Percentiles rank a stretch among this genome's conserved stretches.
These are phyloP conservation scores for Eupristina koningsbergeri DNA, from an alignment of 1,140 invertebrate genomes.

Conservation along the genomic window DNA sequence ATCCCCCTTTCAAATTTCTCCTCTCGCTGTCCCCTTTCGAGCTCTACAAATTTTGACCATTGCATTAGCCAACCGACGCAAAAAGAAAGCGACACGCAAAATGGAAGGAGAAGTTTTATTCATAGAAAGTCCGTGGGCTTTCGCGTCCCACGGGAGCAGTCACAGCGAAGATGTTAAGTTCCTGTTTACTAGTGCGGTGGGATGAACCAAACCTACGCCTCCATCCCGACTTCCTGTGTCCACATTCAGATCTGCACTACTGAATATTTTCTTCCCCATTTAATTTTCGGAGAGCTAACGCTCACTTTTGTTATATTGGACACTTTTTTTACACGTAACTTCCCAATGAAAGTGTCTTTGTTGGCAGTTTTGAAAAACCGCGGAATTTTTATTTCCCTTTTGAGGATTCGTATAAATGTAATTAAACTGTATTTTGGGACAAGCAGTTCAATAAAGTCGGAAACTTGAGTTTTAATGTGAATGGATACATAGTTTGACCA, in stretches of 20 bases:
- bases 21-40: background rate
- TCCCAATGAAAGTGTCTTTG: too few species aligned
- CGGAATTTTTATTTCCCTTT: background rate
- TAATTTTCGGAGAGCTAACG: background rate
- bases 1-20: background rate
- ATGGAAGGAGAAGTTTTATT: conserved; percentile 28
- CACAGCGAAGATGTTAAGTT: background rate
- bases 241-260: too few species aligned
- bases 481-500: too few species aligned
- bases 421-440: too few species aligned
- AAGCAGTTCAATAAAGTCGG: too few species aligned
- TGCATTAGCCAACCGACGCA: background rate
- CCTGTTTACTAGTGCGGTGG: background rate
- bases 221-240: background rate
- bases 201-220: conserved; percentile 2
- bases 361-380: background rate
- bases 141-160: background rate
- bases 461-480: too few species aligned
- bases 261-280: conserved; percentile 25
- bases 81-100: background rate
- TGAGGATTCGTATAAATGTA: too few species aligned
- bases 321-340: too few species aligned
- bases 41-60: conserved; percentile 12
- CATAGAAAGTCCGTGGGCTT: conserved; percentile 9
- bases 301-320: background rate